phyloP scores from a whole-genome alignment of 2,888 invertebrate genomes.

The Lasioglossum calceatum region DNA sequence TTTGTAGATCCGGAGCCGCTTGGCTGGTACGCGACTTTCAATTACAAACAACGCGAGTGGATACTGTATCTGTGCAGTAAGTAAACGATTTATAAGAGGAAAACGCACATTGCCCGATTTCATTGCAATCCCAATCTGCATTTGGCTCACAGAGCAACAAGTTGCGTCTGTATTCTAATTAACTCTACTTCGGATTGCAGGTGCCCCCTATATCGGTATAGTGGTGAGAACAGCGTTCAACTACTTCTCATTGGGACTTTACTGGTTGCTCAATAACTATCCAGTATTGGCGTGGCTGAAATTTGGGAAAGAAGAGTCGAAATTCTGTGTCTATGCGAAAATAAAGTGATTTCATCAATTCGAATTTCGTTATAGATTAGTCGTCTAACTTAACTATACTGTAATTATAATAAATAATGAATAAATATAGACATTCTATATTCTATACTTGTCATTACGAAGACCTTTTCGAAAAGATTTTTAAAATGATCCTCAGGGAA shows the following conservation, averaged over 20 bases:
- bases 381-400: not conserved
- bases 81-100: conserved; percentile 25
- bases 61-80: conserved; percentile 65
- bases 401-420: not conserved
- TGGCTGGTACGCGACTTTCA: conserved; percentile 62
- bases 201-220: conserved; percentile 67
- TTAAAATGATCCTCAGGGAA: not conserved
- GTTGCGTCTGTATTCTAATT: not conserved
- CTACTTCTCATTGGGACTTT: conserved; percentile 11
- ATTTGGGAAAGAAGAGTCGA: conserved; percentile 65
- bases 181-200: conserved; percentile 49
- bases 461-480: not conserved
- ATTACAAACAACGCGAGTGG: conserved; percentile 44
- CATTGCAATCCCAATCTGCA: not conserved
- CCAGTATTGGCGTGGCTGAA: conserved; percentile 68
- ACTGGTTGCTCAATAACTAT: conserved; percentile 57
- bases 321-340: conserved; percentile 64
- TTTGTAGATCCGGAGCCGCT: conserved; percentile 69
- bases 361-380: no score
- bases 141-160: not conserved
- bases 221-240: conserved; percentile 64
- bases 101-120: not conserved
- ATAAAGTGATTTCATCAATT: not conserved
- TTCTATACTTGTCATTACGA: not conserved
- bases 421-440: not conserved